These are phyloP conservation scores for Acropternis orthonyx DNA, from an alignment of 2,797 vertebrate species.

Conservation along the genomic window DNA sequence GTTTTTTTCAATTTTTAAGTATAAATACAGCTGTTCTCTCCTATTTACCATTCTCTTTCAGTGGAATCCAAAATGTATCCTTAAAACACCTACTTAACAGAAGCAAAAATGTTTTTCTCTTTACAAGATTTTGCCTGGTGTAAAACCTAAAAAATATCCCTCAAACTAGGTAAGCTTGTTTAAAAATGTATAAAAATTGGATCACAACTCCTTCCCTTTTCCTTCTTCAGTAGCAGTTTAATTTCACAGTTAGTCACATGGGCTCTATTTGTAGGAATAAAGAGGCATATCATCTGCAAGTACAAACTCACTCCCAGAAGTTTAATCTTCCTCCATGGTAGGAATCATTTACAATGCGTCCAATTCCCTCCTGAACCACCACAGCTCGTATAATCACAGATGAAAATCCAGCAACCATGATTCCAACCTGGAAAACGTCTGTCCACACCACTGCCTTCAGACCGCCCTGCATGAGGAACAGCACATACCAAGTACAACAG, in stretches of 20 bases:
- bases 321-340: constrained; percentile 87
- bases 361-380: constrained; percentile 82
- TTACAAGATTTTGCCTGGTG: neutral
- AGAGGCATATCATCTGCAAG: neutral
- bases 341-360: constrained; percentile 83
- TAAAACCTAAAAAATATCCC: neutral
- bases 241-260: neutral
- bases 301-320: constrained; percentile 88
- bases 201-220: neutral
- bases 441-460: constrained; percentile 98
- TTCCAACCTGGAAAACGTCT: constrained; percentile 91
- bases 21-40: neutral
- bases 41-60: neutral
- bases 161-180: neutral
- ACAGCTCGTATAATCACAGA: constrained; percentile 85
- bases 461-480: constrained; percentile 83
- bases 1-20: neutral
- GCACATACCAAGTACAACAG: neutral
- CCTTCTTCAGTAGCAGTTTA: neutral
- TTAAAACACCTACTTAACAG: neutral
- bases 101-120: neutral
- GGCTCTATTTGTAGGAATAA: neutral
- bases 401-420: constrained; percentile 91
- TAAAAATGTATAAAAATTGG: neutral
- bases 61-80: neutral